phyloP scores from a whole-genome alignment of 2,797 vertebrate genomes.

The Pseudochirops cupreus region DNA sequence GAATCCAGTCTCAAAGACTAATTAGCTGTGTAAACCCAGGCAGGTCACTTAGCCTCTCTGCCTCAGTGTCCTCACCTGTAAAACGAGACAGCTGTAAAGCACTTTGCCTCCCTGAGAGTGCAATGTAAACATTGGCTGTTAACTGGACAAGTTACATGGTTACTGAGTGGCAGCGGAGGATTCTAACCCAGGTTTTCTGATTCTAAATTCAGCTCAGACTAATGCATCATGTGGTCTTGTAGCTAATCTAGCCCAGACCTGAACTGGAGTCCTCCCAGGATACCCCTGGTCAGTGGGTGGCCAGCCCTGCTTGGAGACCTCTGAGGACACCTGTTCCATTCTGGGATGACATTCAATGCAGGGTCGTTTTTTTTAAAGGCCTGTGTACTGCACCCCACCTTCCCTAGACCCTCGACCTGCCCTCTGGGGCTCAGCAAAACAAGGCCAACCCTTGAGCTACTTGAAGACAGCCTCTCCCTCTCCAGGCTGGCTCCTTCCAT shows the following conservation, averaged over 20 bases:
- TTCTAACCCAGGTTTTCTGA: neutral
- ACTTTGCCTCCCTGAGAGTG: too few species aligned
- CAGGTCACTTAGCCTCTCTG: neutral
- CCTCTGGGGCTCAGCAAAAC: neutral
- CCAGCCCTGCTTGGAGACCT: neutral
- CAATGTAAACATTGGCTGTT: too few species aligned
- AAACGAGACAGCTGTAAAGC: neutral
- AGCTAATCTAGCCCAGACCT: neutral
- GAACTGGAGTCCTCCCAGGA: neutral
- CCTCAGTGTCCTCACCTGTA: neutral
- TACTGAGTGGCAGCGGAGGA: neutral
- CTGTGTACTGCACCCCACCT: too few species aligned
- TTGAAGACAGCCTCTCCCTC: too few species aligned
- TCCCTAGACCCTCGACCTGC: too few species aligned
- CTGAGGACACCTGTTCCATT: neutral
- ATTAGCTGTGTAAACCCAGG: neutral
- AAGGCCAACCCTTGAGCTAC: too few species aligned
- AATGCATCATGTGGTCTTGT: constrained; percentile 27
- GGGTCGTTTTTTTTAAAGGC: neutral
- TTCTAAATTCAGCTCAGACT: neutral
- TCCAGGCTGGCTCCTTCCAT: too few species aligned
- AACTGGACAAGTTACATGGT: neutral
- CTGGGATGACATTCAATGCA: too few species aligned
- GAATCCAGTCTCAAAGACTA: neutral
- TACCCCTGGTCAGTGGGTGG: neutral